These are phyloP conservation scores for Bicyclus anynana DNA, from an alignment of 1,140 invertebrate species.

Conservation along the genomic window DNA sequence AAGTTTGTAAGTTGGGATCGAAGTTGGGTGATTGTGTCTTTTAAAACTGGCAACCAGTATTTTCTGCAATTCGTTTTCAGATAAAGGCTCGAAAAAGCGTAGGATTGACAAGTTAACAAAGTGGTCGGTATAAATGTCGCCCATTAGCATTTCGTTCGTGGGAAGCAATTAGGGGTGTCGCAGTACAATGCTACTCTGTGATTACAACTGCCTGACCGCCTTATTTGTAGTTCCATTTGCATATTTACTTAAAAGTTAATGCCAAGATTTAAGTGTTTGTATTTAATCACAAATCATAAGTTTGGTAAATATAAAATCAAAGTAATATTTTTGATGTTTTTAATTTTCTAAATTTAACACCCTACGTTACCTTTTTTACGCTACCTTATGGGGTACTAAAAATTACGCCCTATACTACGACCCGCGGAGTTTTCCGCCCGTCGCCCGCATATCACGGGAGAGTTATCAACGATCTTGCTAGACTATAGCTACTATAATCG, in stretches of 20 bases:
- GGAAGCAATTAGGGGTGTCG: conserved; percentile 22
- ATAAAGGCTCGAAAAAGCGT: conserved; percentile 10
- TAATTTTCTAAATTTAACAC: no score
- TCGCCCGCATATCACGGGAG: no score
- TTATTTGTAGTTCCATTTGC: conserved; percentile 8
- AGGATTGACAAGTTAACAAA: conserved; percentile 26
- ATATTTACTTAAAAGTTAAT: background rate
- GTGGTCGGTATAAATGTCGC: conserved; percentile 16
- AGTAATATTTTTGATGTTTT: no score
- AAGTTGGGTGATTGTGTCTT: background rate
- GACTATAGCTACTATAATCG: no score
- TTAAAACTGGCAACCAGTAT: background rate
- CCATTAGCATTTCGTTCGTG: conserved; percentile 23
- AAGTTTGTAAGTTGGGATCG: background rate
- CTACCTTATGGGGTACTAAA: no score
- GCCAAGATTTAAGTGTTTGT: background rate
- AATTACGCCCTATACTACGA: no score
- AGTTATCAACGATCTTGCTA: no score
- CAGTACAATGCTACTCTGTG: conserved; percentile 17
- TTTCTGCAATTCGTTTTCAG: conserved; percentile 3
- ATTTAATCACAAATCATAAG: background rate
- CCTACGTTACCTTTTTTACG: no score
- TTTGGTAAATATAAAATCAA: background rate
- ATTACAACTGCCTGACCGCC: conserved; percentile 13
- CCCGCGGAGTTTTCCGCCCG: no score